These are phyloP conservation scores for Mus pahari DNA, from an alignment of 2,113 vertebrate genomes.

Conservation along the genomic window DNA sequence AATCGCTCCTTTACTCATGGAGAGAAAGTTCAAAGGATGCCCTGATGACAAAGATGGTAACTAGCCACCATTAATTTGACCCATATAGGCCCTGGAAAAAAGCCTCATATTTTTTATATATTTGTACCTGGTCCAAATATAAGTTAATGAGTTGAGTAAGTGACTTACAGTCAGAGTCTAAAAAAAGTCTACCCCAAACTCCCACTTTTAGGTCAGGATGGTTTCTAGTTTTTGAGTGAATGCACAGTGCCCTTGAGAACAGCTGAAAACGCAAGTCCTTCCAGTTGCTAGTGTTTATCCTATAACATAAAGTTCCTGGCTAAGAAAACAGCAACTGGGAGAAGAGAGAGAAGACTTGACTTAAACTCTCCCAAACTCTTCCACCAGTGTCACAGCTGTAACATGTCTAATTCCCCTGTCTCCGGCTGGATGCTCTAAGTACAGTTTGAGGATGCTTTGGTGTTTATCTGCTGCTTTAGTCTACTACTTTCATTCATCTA, in stretches of 20 bases:
- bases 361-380: background rate
- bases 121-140: background rate
- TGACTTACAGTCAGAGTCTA: background rate
- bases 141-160: background rate
- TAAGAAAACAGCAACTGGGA: background rate
- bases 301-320: background rate
- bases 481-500: background rate
- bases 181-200: background rate
- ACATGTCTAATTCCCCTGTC: background rate
- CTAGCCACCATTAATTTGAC: background rate
- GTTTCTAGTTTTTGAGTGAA: background rate
- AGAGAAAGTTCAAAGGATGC: background rate
- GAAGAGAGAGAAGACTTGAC: background rate
- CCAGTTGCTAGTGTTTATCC: background rate
- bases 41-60: background rate
- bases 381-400: background rate
- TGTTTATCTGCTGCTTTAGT: background rate
- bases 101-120: background rate
- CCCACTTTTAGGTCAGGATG: background rate
- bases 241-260: background rate
- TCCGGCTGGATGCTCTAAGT: background rate
- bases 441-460: background rate
- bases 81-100: background rate
- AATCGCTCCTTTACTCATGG: background rate
- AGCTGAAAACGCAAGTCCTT: background rate